Percentiles rank a stretch among this genome's conserved stretches.
Conservation (phyloP, 2,113 vertebrate species). For the Microcebus lehilahytsara region DNA sequence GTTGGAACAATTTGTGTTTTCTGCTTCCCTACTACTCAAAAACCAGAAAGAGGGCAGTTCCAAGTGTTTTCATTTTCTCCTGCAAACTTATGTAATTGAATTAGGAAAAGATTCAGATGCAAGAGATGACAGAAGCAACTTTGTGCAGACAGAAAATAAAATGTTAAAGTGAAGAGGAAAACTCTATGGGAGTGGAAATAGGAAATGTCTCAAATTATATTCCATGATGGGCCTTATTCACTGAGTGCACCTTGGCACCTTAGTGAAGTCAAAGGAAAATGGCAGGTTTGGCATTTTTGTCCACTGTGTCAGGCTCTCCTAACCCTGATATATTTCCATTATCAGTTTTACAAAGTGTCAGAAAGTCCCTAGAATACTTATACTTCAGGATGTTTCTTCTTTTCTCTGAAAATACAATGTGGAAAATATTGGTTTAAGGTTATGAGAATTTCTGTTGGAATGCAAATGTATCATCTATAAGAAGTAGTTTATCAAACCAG, state of each 20-base stretch:
- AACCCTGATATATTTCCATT: background rate
- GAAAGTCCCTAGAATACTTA: background rate
- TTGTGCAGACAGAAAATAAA: background rate
- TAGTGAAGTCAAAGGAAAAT: background rate
- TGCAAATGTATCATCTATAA: background rate
- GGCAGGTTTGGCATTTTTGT: background rate
- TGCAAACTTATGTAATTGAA: background rate
- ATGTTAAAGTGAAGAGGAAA: background rate
- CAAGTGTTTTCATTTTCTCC: background rate
- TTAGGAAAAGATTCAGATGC: slow-evolving; percentile 11
- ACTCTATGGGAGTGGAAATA: background rate
- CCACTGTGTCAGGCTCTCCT: background rate
- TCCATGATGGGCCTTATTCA: background rate
- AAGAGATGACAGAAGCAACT: background rate
- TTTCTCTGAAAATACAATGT: background rate
- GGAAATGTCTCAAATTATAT: background rate
- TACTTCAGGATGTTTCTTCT: background rate
- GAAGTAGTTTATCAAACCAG: slow-evolving; percentile 20
- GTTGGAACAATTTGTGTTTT: background rate
- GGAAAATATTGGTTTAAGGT: background rate
- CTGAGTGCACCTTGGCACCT: background rate
- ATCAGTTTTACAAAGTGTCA: background rate
- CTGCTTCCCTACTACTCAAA: background rate
- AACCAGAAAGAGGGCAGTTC: background rate
- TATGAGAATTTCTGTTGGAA: slow-evolving; percentile 25